Evolutionary conservation across 2,113 vertebrate genomes (phyloP), one percentile per base, ranked within the genome.

Genomic region (Ochotona curzoniae): DNA sequence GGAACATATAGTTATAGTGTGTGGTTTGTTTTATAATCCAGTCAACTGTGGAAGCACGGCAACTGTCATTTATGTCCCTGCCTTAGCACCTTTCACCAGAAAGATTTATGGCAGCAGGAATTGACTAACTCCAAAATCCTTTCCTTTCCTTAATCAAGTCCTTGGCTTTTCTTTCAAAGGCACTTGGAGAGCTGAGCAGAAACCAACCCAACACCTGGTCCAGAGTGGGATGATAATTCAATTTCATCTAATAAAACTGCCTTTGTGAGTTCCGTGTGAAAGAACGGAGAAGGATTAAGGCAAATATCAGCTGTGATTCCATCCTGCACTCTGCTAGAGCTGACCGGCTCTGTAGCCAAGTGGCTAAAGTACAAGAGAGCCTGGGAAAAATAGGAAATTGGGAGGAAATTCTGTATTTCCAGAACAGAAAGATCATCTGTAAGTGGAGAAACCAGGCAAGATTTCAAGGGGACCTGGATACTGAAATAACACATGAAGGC

Each of bases 21-120:
- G 73, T 18, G 80, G 71, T 95, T 97, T 96, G 91, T 95, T 95
- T 96, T 95, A 95, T 94, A 96, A 95, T 94, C 89, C 84, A 93
- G 85, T 94, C 26, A 91, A 91, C 87, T 89, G 92, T 63, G 78
- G 87, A 89, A 95, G 84, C 87, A 90, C 61, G 66, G 87, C 91
- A 83, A 49, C 63, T 0, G 66, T 92, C 96, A 96, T 95, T 95
- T 95, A 95, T 94, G 95, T 94, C 85, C 78, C 92, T 85, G 95
- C 60, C 87, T 87, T 74, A 17, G 91, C 91, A 90, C 82, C 57
- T 44, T 71, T 95, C 96, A 91, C 82, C 87, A 51, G 10, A 51
- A 90, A 95, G 92, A 96, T 93, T 95, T 94, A 94, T 91, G 2
- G 1, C 57, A 25, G 44, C 13, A 57, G 74, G 78, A 79, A 87